phyloP scores from a whole-genome alignment of 2,113 vertebrate species.

The Microtus ochrogaster region DNA sequence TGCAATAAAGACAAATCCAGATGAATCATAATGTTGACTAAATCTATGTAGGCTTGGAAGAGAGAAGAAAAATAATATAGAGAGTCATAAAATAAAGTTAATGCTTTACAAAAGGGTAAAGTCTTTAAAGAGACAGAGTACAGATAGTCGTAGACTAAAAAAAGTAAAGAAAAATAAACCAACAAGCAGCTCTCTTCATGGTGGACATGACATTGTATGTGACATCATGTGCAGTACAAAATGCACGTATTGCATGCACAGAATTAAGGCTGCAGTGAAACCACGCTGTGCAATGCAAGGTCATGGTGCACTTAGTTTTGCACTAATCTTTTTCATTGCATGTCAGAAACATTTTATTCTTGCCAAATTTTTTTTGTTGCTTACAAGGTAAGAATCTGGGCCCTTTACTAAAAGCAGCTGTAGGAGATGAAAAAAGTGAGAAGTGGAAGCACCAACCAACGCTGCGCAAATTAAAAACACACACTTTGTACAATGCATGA shows the following conservation, averaged over 20 bases:
- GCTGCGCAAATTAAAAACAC: constrained; percentile 9
- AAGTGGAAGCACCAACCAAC: background rate
- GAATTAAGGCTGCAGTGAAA: background rate
- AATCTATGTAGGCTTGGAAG: no score
- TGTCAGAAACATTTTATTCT: background rate
- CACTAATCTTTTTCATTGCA: background rate
- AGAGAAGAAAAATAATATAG: no score
- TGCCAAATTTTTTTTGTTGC: background rate
- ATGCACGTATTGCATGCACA: background rate
- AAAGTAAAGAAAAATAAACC: no score
- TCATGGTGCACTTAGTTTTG: background rate
- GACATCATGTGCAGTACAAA: no score
- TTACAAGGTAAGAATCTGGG: background rate
- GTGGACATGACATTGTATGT: background rate
- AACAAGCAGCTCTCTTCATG: background rate
- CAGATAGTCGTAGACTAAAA: no score
- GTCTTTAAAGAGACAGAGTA: no score
- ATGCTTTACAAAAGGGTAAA: no score
- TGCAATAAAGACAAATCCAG: no score
- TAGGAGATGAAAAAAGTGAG: constrained; percentile 2
- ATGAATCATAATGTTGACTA: no score
- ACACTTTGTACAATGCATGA: constrained; percentile 21
- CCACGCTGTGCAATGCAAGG: background rate
- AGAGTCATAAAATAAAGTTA: no score
- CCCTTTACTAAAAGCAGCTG: constrained; percentile 35